phyloP scores from a whole-genome alignment of 2,113 vertebrate genomes.

The Siniperca knerii region DNA sequence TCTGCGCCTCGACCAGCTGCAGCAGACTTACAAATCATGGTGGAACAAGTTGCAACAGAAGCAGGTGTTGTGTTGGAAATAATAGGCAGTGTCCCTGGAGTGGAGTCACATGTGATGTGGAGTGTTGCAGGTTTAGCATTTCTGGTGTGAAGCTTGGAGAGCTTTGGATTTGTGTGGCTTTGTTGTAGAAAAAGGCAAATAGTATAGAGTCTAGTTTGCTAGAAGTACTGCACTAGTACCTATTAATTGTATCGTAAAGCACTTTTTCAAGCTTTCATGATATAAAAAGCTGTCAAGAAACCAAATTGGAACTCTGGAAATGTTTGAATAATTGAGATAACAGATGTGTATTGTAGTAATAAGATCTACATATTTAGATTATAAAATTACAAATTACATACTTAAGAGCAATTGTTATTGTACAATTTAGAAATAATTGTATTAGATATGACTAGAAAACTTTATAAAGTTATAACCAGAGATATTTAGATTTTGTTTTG shows the following conservation, averaged over 20 bases:
- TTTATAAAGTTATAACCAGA: neutral
- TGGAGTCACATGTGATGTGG: conserved; percentile 7
- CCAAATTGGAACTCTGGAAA: no score
- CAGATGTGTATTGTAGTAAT: neutral
- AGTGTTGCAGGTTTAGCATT: neutral
- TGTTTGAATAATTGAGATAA: neutral
- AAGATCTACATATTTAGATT: neutral
- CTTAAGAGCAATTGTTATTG: neutral
- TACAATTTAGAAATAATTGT: neutral
- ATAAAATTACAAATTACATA: neutral
- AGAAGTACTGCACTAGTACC: no score
- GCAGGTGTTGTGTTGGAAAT: conserved; percentile 54
- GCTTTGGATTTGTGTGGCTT: neutral
- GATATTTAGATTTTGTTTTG: neutral
- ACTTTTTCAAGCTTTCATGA: neutral
- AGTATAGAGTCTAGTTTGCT: neutral
- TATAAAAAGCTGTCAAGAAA: neutral
- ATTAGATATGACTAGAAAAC: neutral
- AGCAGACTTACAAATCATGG: conserved; percentile 31
- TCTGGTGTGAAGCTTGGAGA: neutral
- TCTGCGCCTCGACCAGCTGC: neutral
- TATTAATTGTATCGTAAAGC: neutral
- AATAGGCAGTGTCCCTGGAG: conserved; percentile 10
- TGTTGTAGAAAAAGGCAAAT: neutral
- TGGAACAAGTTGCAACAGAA: conserved; percentile 39